These are phyloP conservation scores for Andricus curvator DNA, from an alignment of 2,888 invertebrate genomes.

Conservation along the genomic window DNA sequence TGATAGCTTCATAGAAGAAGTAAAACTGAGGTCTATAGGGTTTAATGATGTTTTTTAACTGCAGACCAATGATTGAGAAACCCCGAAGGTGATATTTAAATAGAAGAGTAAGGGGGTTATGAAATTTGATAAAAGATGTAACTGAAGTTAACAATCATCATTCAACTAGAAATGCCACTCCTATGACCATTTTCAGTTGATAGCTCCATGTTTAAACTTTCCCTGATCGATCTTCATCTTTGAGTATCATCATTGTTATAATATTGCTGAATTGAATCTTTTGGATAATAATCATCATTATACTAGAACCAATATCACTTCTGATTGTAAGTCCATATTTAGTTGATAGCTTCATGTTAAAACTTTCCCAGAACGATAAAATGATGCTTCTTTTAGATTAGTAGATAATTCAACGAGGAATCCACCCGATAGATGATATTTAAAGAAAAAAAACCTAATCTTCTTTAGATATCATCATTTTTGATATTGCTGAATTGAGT, in stretches of 20 bases:
- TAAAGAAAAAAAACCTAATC: no score
- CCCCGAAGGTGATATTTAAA: background rate
- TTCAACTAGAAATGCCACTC: background rate
- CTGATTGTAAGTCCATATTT: background rate
- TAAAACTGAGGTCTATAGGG: background rate
- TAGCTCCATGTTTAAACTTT: background rate
- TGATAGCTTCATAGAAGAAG: constrained; percentile 17
- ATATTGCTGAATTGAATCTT: no score
- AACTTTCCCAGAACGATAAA: background rate
- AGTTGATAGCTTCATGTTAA: background rate
- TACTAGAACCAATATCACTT: background rate
- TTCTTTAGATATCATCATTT: no score
- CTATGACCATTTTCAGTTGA: background rate
- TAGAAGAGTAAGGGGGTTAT: background rate
- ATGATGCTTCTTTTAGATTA: no score
- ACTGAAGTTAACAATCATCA: background rate
- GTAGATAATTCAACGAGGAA: no score
- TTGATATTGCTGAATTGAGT: no score
- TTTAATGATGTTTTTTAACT: background rate
- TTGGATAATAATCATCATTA: background rate
- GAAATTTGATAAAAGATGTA: background rate
- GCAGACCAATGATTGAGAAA: background rate
- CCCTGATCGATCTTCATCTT: no score
- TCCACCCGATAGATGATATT: no score
- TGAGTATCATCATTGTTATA: no score